Base-by-base conservation (phyloP, 2,888 invertebrate species). In the Phalera bucephala region DNA sequence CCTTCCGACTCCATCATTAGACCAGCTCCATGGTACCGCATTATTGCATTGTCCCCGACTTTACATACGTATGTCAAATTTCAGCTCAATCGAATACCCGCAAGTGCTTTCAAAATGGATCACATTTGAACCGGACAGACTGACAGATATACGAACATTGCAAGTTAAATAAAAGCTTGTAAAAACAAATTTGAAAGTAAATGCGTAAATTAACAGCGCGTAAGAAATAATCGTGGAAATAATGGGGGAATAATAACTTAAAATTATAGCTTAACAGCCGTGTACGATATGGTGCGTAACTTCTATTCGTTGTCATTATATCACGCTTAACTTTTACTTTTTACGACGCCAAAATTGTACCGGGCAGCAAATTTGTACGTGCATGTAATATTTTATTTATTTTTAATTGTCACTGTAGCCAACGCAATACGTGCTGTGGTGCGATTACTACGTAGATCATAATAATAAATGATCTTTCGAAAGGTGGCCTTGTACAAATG, bases 321-420 rank as follows among this genome's bases (percentile, higher is more conserved):
- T 53, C 58, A 64, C 45, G 40, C 13, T 55, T 37, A 39, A 60
- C 71, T 72, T 67, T 70, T 67, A 62, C 69, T 72, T 70, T 69
- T 65, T 55, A 53, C 37, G 52, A 45, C 32, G 38, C 30, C 36
- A 49, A 25, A 56, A 45, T 47, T 37, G 41, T 27, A 47, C 41
- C 30, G 36, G 30, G 30, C 31, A 28, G 34, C 31, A 31, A 45
- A 43, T 35, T 44, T 10, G 42, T 44, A 49, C 45, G 50, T 45
- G 45, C 45, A 41, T 46, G 44, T 27, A 37, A 36, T 47, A 46
- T 43, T 40, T 51, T 38, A 31, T 40, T 45, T 28, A 10, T 25
- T 27, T 25, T 28, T 8, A 29, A 13, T 23, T 32, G 21, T 36
- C n/a, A n/a, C n/a, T 33, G 17, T 36, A 11, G 27, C 28, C 31